Conservation (phyloP, 2,888 invertebrate genomes). For the Artemia sinica region DNA sequence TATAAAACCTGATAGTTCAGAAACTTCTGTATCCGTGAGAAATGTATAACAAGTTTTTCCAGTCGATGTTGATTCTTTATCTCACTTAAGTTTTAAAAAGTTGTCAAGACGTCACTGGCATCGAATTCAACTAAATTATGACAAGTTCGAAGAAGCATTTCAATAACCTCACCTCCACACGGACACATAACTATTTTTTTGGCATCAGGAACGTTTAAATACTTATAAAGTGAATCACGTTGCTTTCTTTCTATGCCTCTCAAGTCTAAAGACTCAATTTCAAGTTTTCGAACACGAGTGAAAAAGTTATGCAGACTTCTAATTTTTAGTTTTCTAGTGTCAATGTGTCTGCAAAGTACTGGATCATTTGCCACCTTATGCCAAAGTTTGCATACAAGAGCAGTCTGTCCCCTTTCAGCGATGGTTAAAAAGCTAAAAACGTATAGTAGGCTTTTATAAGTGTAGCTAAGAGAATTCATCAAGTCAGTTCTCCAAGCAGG, state of each 20-base stretch:
- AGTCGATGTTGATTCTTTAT: not conserved
- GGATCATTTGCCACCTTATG: not conserved
- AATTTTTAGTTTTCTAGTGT: slow-evolving; percentile 5
- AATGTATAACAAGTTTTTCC: not conserved
- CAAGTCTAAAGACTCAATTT: slow-evolving; percentile 2
- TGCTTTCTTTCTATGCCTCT: not conserved
- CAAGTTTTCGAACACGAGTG: slow-evolving; percentile 5
- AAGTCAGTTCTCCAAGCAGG: not conserved
- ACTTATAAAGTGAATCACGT: not conserved
- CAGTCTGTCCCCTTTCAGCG: not conserved
- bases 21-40: not conserved
- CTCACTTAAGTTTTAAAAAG: not conserved
- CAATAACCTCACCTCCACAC: not conserved
- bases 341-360: not conserved
- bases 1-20: not conserved
- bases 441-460: not conserved
- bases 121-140: not conserved
- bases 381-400: not conserved
- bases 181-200: slow-evolving; percentile 1
- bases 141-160: not conserved
- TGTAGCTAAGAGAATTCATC: slow-evolving; percentile 6
- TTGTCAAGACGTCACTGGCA: not conserved
- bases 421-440: not conserved
- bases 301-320: not conserved
- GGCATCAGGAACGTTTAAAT: slow-evolving; percentile 6